Base-by-base conservation (phyloP, 2,797 vertebrate species). In the Danio aesculapii region DNA sequence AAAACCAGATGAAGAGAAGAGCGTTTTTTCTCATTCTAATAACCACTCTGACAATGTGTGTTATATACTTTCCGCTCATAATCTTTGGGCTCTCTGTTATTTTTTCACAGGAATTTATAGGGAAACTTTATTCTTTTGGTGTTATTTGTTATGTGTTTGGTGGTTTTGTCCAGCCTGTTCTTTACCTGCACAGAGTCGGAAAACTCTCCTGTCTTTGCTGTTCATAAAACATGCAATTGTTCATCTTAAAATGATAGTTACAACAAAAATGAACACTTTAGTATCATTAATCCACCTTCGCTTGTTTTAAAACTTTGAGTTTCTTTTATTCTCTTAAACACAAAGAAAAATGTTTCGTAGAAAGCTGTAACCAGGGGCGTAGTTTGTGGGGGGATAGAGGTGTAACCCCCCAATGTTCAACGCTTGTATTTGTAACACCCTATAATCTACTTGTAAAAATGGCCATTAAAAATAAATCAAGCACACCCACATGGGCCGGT, bases 81-180 rank as follows among this genome's bases (percentile, higher is more conserved):
- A 13, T 68, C 11, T 10, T 44, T 12, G 64, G 64, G 7, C 21
- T 30, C 8, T 13, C 7, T 68, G 5, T 66, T 5, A 0, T 46
- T 43, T 9, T 66, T 16, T 5, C 16, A 46, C 41, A n/a, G 9
- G 8, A 11, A 1, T 9, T 19, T 13, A 11, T 0, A 7, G 2
- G 6, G 11, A 6, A 11, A 9, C 7, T 64, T n/a, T 64, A 44
- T 1, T 13, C 44, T 67, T 67, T 67, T 21, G 64, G n/a, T 12
- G 10, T 67, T 17, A 3, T 19, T 12, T 67, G 43, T 46, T 67
- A 46, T 21, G 0, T 67, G 9, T n/a, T 67, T 10, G 64, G n/a
- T 13, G n/a, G 63, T 19, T 66, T 46, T 66, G 63, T 47, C 47
- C 63, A 46, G 44, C 63, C 63, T 19, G 30, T 44, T 66, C 43